Percentiles rank a stretch among this genome's conserved stretches.
phyloP scores from a whole-genome alignment of 1,140 invertebrate genomes.

The Bombus cullumanus region DNA sequence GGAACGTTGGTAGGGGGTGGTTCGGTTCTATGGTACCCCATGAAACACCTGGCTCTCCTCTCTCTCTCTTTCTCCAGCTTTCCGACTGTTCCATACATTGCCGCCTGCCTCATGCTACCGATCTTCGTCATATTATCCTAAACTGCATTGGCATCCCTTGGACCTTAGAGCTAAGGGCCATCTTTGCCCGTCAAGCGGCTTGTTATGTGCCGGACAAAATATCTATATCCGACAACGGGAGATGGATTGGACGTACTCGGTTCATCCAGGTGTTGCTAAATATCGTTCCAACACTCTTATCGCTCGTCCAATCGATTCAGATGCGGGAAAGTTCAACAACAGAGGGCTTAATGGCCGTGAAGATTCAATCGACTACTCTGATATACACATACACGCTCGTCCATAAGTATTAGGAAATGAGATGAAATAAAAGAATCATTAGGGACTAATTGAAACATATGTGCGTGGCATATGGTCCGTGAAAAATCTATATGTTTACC shows the following conservation, averaged over 20 bases:
- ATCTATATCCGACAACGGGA: conserved; percentile 50
- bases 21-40: conserved; percentile 58
- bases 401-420: background rate
- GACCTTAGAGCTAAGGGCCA: conserved; percentile 2
- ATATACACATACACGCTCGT: too few species aligned
- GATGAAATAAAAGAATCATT: background rate
- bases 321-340: background rate
- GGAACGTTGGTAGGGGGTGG: conserved; percentile 55
- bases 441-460: background rate
- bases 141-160: conserved; percentile 56
- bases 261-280: conserved; percentile 9
- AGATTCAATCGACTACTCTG: background rate
- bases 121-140: conserved; percentile 65
- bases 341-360: background rate
- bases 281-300: background rate
- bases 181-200: conserved; percentile 57
- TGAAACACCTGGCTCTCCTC: conserved; percentile 72
- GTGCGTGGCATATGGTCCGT: too few species aligned
- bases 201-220: conserved; percentile 57
- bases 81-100: conserved; percentile 40
- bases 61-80: background rate
- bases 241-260: conserved; percentile 2
- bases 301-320: conserved; percentile 1
- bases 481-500: too few species aligned
- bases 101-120: conserved; percentile 54